phyloP scores from a whole-genome alignment of 2,113 vertebrate genomes.

The Burhinus oedicnemus region DNA sequence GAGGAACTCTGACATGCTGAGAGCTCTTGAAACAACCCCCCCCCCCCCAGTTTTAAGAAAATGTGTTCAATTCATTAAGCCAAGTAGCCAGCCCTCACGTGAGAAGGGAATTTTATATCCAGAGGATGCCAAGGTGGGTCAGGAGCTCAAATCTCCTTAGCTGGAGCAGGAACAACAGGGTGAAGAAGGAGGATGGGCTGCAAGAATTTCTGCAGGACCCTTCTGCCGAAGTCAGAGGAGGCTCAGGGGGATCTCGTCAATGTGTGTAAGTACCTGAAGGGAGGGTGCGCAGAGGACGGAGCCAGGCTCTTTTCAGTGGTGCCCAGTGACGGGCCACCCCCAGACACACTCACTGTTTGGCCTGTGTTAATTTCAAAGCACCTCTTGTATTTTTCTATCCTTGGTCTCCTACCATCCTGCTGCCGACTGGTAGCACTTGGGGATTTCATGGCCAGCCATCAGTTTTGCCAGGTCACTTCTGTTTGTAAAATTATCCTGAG shows the following conservation, averaged over 20 bases:
- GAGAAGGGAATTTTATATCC: background rate
- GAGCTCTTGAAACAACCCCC: background rate
- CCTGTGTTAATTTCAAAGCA: background rate
- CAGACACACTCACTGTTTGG: background rate
- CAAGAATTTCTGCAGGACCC: background rate
- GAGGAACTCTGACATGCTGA: background rate
- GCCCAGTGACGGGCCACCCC: background rate
- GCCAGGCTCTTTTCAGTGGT: background rate
- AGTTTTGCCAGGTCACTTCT: background rate
- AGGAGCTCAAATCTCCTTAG: background rate
- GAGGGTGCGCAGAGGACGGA: background rate
- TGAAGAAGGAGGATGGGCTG: background rate
- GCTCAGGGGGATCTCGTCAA: fast-evolving
- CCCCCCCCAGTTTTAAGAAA: background rate
- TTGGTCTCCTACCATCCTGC: background rate
- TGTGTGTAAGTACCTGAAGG: background rate
- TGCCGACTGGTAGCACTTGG: background rate
- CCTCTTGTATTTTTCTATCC: background rate
- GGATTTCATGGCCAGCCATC: background rate
- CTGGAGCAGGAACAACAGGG: background rate
- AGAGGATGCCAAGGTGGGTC: background rate
- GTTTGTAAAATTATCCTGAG: background rate
- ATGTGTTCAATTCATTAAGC: background rate
- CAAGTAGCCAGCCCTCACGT: background rate
- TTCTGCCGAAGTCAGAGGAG: background rate